Base-by-base conservation (phyloP, 2,888 invertebrate genomes). In the Trissolcus brochymenae region DNA sequence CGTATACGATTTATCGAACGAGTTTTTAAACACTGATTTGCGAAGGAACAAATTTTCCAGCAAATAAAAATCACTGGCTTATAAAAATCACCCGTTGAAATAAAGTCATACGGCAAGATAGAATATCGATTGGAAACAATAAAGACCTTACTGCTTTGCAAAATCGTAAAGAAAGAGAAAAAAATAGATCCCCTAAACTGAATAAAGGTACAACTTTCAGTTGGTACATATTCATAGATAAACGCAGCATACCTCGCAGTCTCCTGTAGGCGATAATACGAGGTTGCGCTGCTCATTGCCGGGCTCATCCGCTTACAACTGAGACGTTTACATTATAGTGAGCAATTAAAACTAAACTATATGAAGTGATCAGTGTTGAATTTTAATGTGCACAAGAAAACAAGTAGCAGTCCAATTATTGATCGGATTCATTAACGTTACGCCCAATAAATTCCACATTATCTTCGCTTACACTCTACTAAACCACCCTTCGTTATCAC, bases 201-300 rank as follows among this genome's bases (percentile, higher is more conserved):
- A 54, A 68, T 14, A 17, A 41, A 51, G 16, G 7, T n/a, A 16
- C 14, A 16, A 46, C 6, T 46, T 13, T 53, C 16, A 16, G 49
- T 55, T 21, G 14, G 43, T 43, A 43, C 21, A 53, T 54, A 71
- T 25, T 25, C 25, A 25, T 19, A 71, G 50, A 64, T 67, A 79
- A 79, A 75, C 75, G 61, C 78, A 79, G 75, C 64, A 75, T 82
- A 82, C 82, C 82, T 82, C 80, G 79, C 76, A 76, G 76, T 80
- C 46, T 46, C 76, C 81, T 78, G 79, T 71, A 72, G 62, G 65
- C 78, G 74, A 76, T 79, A 50, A 70, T 80, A 81, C 74, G 78
- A 81, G 55, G 64, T 73, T 75, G 73, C 59, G 71, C 70, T 74
- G 65, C 60, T 57, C 40, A 66, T 64, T 73, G 76, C 68, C 60